A percentile compares a stretch with the other conserved stretches of the same genome.
These are phyloP conservation scores for Acomys russatus DNA, from an alignment of 2,797 vertebrate species.

Conservation along the genomic window DNA sequence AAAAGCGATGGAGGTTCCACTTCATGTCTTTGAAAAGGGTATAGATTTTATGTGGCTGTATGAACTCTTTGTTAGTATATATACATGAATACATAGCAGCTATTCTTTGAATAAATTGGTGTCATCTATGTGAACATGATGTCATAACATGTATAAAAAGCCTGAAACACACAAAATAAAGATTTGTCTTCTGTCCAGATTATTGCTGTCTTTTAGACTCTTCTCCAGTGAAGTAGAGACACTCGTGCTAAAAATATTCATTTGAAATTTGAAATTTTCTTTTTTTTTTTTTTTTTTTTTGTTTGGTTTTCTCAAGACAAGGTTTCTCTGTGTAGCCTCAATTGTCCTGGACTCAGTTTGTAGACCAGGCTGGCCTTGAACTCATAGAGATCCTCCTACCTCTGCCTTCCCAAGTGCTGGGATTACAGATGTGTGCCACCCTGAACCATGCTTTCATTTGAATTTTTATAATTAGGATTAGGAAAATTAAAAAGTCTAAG, in stretches of 20 bases:
- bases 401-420: too few relatives aligned
- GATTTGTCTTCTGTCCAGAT: background rate
- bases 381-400: too few relatives aligned
- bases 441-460: too few relatives aligned
- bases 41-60: background rate
- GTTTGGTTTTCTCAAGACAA: too few relatives aligned
- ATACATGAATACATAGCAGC: background rate
- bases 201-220: background rate
- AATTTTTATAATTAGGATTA: background rate
- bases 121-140: background rate
- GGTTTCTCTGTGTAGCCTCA: too few relatives aligned
- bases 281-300: too few relatives aligned
- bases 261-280: too few relatives aligned
- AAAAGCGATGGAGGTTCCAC: background rate
- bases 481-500: background rate
- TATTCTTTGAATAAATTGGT: background rate
- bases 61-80: background rate
- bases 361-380: too few relatives aligned
- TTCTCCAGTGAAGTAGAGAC: background rate
- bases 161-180: background rate
- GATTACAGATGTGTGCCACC: too few relatives aligned
- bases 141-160: background rate
- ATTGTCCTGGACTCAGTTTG: too few relatives aligned
- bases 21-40: background rate
- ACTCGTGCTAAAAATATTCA: constrained; percentile 4